Evolutionary conservation across 2,888 invertebrate genomes (phyloP), one percentile per base, ranked within the genome.

Genomic region (Drosophila mercatorum): DNA sequence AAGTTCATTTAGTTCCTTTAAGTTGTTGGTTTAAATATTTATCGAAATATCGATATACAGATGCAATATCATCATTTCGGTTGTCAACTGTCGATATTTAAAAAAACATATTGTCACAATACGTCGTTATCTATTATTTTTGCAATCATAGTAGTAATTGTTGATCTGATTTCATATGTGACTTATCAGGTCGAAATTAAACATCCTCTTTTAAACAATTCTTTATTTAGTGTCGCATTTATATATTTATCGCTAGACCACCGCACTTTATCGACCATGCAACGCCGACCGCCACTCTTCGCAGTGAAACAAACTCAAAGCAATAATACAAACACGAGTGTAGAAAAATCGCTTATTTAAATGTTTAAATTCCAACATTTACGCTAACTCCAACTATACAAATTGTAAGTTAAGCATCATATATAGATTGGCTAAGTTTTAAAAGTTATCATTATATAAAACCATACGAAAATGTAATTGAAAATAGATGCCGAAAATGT

Each of bases 391-490:
- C 44, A 67, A 64, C 64, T 56, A 46, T 49, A 86, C 26, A 65
- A 81, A 86, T 76, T 83, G 84, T 88, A 84, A 84, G 84, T 84
- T 69, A 47, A 14, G 47, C 58, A 41, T 68, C 55, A 44, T 8
- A 58, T 61, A 65, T 60, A 55, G 70, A 22, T 67, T 55, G 64
- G 60, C 58, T 62, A 78, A 51, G 66, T 60, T 52, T 60, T 63
- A 53, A 64, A 47, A 12, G n/a, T 43, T 53, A 64, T 57, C 57
- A 61, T 34, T 61, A 59, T 72, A 56, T 60, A 77, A 72, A 63
- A 65, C 11, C 61, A 63, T 14, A 26, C 38, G 62, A 17, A 63
- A 61, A 53, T 55, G 22, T 56, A 43, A 41, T n/a, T 61, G 60
- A 61, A 81, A 83, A 65, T 67, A 12, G 22, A 74, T 67, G 81